Base-by-base conservation (phyloP, 2,888 invertebrate genomes). In the Drosophila merina region DNA sequence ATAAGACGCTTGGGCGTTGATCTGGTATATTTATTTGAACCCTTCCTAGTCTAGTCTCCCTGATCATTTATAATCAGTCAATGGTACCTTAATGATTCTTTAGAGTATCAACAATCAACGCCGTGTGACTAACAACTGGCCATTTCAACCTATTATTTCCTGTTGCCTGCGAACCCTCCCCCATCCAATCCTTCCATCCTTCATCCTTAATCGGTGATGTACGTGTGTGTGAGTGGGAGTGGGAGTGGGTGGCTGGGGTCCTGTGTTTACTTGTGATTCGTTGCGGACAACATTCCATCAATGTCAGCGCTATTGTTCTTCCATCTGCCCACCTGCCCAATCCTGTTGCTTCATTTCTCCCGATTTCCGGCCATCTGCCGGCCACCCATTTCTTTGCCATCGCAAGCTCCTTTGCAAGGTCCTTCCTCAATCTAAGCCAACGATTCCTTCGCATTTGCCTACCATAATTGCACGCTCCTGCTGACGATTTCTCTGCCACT, bases 211-310 rank as follows among this genome's bases (percentile, higher is more conserved):
- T 59, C 30, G 36, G 36, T n/a, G 12, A n/a, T 36, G 36, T 36
- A 10, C 33, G 10, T 51, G 57, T 57, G 40, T 54, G 59, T 20
- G 20, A 20, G 28, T 28, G 50, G 38, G n/a, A 31, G 4, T 14
- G 14, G 14, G 14, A 14, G 14, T 30, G 8, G 28, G 40, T n/a
- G 8, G 50, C n/a, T 25, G n/a, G 42, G 26, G n/a, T 20, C 31
- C 47, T 59, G 45, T 66, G 33, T 49, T 25, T 47, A 60, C 57
- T 26, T 36, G 36, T 60, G 56, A 72, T 82, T 84, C 79, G 79
- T 70, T 77, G 88, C 83, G 88, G 84, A 75, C 86, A 88, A 76
- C 88, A 78, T 86, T 84, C 83, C 80, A 84, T 84, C 88, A 84
- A 81, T 84, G 84, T 88, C 84, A 84, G 69, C 76, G 72, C 69